phyloP scores from a whole-genome alignment of 2,797 vertebrate genomes.

The Gila robusta region DNA sequence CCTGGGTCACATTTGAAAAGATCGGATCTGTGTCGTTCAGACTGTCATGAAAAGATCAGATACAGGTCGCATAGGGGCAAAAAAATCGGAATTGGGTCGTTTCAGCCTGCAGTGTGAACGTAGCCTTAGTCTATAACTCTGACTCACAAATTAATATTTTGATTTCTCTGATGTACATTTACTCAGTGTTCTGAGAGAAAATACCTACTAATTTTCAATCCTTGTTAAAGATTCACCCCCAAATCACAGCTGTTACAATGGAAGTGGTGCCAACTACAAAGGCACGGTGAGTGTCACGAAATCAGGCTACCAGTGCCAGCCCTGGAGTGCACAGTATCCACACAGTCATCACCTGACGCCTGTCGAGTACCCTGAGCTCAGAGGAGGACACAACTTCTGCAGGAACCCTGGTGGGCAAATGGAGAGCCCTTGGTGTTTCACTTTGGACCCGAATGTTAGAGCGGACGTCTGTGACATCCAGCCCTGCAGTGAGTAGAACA shows the following conservation, averaged over 20 bases:
- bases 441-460: conserved; percentile 89
- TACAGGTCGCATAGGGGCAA: no score
- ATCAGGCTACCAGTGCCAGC: conserved; percentile 91
- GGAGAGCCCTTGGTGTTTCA: conserved; percentile 98
- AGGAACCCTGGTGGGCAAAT: conserved; percentile 95
- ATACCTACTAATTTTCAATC: conserved; percentile 50
- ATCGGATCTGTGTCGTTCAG: no score
- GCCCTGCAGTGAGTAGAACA: conserved; percentile 90
- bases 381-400: conserved; percentile 92
- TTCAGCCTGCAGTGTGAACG: no score
- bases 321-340: conserved; percentile 89
- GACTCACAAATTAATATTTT: not conserved
- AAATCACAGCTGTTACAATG: conserved; percentile 95
- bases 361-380: conserved; percentile 87
- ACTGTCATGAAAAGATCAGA: no score
- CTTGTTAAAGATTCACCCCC: conserved; percentile 71
- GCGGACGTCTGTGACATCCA: conserved; percentile 93
- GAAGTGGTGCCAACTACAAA: conserved; percentile 90
- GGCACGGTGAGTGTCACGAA: conserved; percentile 87
- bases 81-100: no score
- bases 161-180: not conserved
- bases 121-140: not conserved
- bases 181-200: not conserved
- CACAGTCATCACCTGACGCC: conserved; percentile 87
- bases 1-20: no score